phyloP scores from a whole-genome alignment of 2,797 vertebrate genomes.

The Dicrostonyx torquatus region DNA sequence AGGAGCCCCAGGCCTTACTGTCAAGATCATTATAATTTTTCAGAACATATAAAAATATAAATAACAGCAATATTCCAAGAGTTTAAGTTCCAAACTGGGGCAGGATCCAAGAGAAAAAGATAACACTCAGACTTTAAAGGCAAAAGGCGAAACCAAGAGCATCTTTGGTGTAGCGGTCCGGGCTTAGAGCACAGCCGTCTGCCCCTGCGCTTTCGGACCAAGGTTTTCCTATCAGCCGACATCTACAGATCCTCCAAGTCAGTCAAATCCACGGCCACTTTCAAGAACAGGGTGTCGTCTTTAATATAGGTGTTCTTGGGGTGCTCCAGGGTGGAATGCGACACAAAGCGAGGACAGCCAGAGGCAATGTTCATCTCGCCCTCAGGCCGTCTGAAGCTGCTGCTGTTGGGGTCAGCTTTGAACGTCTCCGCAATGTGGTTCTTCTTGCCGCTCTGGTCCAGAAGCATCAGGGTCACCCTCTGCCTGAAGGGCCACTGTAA shows the following conservation, averaged over 20 bases:
- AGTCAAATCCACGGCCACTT: conserved; percentile 92
- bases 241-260: conserved; percentile 91
- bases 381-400: conserved; percentile 91
- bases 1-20: background rate
- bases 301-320: conserved; percentile 88
- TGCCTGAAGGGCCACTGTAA: conserved; percentile 94
- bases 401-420: conserved; percentile 90
- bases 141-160: conserved; percentile 53
- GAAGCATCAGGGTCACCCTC: conserved; percentile 91
- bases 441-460: conserved; percentile 92
- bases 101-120: background rate
- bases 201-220: background rate
- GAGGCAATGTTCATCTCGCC: conserved; percentile 91
- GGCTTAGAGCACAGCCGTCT: background rate
- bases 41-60: conserved; percentile 67
- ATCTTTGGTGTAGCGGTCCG: conserved; percentile 31
- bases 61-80: conserved; percentile 57
- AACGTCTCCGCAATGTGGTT: conserved; percentile 91
- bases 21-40: conserved; percentile 34
- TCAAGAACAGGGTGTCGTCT: conserved; percentile 93
- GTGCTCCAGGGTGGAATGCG: conserved; percentile 87
- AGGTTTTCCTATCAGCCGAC: background rate
- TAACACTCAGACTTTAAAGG: background rate
- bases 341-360: conserved; percentile 91
- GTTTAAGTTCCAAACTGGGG: conserved; percentile 10